Evolutionary conservation across 2,888 invertebrate genomes (phyloP), one percentile per base, ranked within the genome.

Genomic region (Pandemis cinnamomeana): DNA sequence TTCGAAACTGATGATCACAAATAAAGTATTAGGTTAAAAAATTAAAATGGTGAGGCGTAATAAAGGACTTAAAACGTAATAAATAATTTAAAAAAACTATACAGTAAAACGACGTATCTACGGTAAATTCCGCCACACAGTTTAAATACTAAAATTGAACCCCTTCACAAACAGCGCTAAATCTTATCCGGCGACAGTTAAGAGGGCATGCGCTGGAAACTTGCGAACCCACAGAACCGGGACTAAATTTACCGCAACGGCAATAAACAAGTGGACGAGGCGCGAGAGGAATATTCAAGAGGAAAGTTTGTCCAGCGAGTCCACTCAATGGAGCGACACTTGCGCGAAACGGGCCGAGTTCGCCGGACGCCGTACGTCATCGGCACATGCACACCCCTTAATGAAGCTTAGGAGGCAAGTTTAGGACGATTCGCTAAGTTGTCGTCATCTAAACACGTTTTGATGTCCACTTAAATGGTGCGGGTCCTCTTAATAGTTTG

Each of bases 231-330:
- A 84, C 91, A 90, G 88, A 89, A 87, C 87, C 84, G 82, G 83
- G 86, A 81, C 82, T 82, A 81, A 83, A 89, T 86, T 83, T 82
- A 84, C 86, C 85, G 82, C 83, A 72, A 78, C 78, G 85, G 84
- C 88, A 88, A 91, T 93, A 92, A 93, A 93, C 91, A 91, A 90
- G 88, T 83, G 82, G 81, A 79, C 86, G 85, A 86, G 87, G 78
- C 86, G 85, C 86, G 87, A 79, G 81, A 79, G 86, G 91, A 92
- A 93, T 93, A 93, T 93, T 93, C 92, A 93, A 88, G 89, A 89
- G 92, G 87, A 91, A 94, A 94, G 90, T 93, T 93, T 77, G 81
- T 80, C 83, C 82, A 80, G 81, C 77, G 79, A 80, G 87, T 86
- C 86, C 85, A 87, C 84, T 87, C 84, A 82, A 87, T 86, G 84